phyloP scores from a whole-genome alignment of 2,888 invertebrate genomes.

The Abscondita cerata region DNA sequence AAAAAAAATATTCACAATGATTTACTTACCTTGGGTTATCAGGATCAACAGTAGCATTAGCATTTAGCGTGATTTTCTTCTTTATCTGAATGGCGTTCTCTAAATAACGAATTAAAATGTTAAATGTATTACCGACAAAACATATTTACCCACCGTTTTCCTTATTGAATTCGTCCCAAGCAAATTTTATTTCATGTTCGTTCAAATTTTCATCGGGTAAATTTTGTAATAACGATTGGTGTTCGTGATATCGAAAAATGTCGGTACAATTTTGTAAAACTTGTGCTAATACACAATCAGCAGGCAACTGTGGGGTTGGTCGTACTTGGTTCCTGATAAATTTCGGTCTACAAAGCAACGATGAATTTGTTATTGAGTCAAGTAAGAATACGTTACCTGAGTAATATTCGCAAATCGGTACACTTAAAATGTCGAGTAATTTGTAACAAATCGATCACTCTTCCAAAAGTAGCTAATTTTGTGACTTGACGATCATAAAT shows the following conservation, averaged over 20 bases:
- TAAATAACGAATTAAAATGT: neutral
- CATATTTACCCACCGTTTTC: conserved; percentile 58
- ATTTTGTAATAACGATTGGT: conserved; percentile 74
- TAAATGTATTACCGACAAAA: neutral
- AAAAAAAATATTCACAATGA: no score
- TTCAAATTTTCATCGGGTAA: conserved; percentile 80
- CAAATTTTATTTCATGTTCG: conserved; percentile 83
- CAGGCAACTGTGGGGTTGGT: conserved; percentile 69
- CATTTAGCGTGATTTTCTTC: no score
- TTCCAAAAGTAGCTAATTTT: conserved; percentile 83
- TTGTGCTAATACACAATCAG: conserved; percentile 73
- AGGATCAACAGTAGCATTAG: neutral
- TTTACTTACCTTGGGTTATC: no score
- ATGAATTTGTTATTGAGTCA: conserved; percentile 3
- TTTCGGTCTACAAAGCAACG: conserved; percentile 39
- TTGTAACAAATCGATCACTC: conserved; percentile 89
- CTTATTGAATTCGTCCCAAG: conserved; percentile 88
- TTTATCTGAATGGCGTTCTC: neutral
- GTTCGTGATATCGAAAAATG: conserved; percentile 72
- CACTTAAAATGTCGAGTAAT: conserved; percentile 87
- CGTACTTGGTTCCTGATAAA: conserved; percentile 51
- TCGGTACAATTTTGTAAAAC: conserved; percentile 64
- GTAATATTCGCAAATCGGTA: conserved; percentile 81
- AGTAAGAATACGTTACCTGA: conserved; percentile 63
- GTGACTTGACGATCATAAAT: conserved; percentile 88